Percentiles rank a stretch among this genome's conserved stretches.
These are phyloP conservation scores for Neotoxoptera formosana DNA, from an alignment of 1,140 invertebrate genomes.

Conservation along the genomic window DNA sequence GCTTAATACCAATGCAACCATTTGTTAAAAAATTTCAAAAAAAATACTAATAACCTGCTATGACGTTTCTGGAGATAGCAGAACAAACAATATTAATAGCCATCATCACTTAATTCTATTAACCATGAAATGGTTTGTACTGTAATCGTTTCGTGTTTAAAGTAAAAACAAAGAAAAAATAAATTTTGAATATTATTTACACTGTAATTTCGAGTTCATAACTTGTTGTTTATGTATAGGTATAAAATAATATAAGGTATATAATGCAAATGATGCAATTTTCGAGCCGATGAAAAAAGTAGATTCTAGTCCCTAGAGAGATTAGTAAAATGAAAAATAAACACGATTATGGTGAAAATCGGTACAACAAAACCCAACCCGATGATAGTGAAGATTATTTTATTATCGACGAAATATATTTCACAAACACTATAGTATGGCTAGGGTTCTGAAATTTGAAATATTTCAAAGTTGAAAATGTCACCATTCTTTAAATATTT, in stretches of 20 bases:
- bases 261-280: background rate
- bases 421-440: too few species aligned
- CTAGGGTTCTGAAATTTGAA: too few species aligned
- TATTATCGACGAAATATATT: background rate
- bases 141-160: background rate
- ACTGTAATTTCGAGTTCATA: background rate
- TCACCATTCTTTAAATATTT: too few species aligned
- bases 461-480: too few species aligned
- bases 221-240: background rate
- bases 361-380: background rate
- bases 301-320: background rate
- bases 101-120: background rate
- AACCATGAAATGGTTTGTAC: background rate
- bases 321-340: background rate
- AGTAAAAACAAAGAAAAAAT: background rate
- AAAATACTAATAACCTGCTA: background rate
- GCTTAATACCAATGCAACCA: background rate
- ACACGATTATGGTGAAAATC: background rate
- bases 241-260: background rate
- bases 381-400: background rate
- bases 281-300: background rate
- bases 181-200: background rate
- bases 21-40: background rate
- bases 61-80: background rate
- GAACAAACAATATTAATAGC: background rate